Evolutionary conservation across 2,113 vertebrate species (phyloP).

Genomic region (Astatotilapia flaviijosephi): DNA sequence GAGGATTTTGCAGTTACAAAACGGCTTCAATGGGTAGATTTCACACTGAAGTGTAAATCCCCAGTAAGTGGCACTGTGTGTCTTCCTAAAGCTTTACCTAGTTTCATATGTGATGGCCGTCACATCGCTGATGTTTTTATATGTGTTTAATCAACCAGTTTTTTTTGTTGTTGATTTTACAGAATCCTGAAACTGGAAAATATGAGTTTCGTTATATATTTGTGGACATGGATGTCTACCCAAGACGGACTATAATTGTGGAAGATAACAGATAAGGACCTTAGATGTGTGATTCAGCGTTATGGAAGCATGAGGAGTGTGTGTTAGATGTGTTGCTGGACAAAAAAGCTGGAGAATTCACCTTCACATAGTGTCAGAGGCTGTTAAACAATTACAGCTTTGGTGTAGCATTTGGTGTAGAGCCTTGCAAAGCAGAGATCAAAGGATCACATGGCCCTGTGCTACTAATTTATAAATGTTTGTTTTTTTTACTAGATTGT

Average conservation of each 20-base stretch:
- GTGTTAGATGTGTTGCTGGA: not conserved
- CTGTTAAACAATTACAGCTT: not conserved
- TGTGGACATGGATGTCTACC: conserved; percentile 85
- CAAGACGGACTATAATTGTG: conserved; percentile 84
- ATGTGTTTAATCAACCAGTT: not conserved
- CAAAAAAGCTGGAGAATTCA: not conserved
- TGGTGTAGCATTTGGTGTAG: not conserved
- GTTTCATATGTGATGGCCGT: not conserved
- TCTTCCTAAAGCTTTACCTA: not conserved
- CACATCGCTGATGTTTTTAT: not conserved
- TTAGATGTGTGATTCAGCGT: not conserved
- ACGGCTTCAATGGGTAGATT: not conserved
- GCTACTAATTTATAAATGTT: not conserved
- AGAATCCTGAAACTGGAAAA: conserved; percentile 83
- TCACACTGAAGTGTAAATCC: not conserved
- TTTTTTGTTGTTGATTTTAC: conserved; percentile 17
- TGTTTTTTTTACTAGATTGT: not conserved
- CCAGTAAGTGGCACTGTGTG: too few relatives aligned
- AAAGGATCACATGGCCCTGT: not conserved
- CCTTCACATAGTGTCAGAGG: not conserved
- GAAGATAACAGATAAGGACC: conserved; percentile 84
- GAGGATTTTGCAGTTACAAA: not conserved
- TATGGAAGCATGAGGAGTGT: not conserved
- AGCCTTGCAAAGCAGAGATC: not conserved
- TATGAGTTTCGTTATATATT: conserved; percentile 88